phyloP scores from a whole-genome alignment of 2,797 vertebrate species.

The Chelonia mydas region DNA sequence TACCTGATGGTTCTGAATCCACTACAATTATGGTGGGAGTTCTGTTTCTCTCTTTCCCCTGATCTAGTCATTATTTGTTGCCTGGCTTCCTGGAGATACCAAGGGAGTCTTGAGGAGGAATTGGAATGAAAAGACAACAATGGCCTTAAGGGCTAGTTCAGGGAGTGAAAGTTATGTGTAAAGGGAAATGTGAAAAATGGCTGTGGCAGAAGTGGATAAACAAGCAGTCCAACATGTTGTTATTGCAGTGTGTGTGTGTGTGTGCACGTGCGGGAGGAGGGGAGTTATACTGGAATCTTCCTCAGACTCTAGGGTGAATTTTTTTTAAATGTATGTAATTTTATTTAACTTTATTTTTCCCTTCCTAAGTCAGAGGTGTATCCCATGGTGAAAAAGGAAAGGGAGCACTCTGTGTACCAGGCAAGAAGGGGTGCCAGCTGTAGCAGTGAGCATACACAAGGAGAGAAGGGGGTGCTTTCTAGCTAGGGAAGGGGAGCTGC shows the following conservation, averaged over 20 bases:
- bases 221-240: neutral
- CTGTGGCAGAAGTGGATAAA: neutral
- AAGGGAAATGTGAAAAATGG: neutral
- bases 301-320: neutral
- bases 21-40: neutral
- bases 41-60: neutral
- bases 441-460: neutral
- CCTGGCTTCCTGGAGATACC: neutral
- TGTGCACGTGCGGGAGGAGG: fast-evolving
- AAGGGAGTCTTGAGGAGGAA: neutral
- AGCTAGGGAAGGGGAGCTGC: neutral
- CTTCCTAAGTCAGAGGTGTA: neutral
- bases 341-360: neutral
- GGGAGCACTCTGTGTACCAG: neutral
- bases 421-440: neutral
- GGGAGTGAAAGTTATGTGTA: neutral
- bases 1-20: neutral
- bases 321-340: neutral
- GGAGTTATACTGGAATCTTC: neutral
- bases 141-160: neutral
- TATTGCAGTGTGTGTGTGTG: neutral
- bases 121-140: neutral
- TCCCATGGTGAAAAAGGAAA: neutral
- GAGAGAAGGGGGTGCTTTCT: neutral
- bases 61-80: neutral